These are phyloP conservation scores for Brachionus koreanus DNA, from an alignment of 1,140 invertebrate species.

Conservation along the genomic window DNA sequence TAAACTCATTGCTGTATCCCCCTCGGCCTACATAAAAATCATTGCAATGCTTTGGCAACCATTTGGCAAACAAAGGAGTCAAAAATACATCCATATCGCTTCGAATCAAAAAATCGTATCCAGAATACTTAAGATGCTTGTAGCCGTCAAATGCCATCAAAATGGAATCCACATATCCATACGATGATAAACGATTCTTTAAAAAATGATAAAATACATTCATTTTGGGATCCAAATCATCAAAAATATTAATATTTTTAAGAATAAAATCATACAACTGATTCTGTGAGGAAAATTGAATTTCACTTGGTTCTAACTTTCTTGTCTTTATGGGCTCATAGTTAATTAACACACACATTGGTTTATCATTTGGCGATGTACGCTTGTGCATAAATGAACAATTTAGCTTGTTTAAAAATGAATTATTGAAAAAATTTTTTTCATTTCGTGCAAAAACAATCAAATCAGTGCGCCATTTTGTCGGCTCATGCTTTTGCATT, in stretches of 20 bases:
- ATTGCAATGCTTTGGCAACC: constrained; percentile 15
- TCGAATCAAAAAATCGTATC: constrained; percentile 32
- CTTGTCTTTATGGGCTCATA: not conserved
- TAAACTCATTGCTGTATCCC: constrained; percentile 25
- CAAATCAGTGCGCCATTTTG: constrained; percentile 40
- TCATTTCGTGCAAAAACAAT: constrained; percentile 30
- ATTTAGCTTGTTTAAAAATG: constrained; percentile 18
- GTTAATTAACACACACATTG: constrained; percentile 22
- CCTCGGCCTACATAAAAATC: constrained; percentile 41
- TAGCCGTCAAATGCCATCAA: constrained; percentile 41
- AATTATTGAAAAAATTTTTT: not conserved
- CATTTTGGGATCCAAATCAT: not conserved
- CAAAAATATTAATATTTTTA: constrained; percentile 12
- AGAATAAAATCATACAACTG: not conserved
- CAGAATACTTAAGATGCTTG: not conserved
- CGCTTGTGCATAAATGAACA: constrained; percentile 11
- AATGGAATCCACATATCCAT: constrained; percentile 44
- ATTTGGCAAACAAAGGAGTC: constrained; percentile 23
- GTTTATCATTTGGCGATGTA: not conserved
- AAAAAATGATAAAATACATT: constrained; percentile 22
- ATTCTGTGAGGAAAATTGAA: not conserved
- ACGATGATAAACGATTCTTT: not conserved
- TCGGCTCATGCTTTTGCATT: constrained; percentile 19
- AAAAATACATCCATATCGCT: constrained; percentile 43
- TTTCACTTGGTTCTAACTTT: not conserved